Percentiles rank a stretch among this genome's conserved stretches.
Conservation (phyloP, 2,888 invertebrate species). For the Gandaritis pyraliata region DNA sequence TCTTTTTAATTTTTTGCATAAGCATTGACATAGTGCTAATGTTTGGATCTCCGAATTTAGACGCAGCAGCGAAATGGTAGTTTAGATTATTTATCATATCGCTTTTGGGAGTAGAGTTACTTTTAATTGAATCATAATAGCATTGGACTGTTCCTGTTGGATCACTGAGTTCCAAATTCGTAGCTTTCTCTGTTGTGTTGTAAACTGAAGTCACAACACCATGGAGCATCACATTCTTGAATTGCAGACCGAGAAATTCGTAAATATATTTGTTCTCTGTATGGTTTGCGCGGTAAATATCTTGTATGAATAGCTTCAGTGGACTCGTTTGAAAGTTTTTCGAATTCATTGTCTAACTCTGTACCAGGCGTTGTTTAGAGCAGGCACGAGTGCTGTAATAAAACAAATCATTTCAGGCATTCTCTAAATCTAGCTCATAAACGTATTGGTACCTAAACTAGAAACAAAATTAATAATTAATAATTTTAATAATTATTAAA, state of each 20-base stretch:
- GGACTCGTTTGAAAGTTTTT: conserved; percentile 56
- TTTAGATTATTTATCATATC: conserved; percentile 56
- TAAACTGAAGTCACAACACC: conserved; percentile 70
- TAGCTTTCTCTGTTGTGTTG: conserved; percentile 53
- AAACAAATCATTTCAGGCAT: too few species aligned
- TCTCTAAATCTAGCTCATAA: too few species aligned
- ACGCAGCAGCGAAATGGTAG: conserved; percentile 53
- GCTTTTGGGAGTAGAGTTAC: conserved; percentile 52
- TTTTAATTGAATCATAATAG: conserved; percentile 66
- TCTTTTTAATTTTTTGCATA: conserved; percentile 57
- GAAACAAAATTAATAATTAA: too few species aligned
- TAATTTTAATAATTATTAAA: too few species aligned
- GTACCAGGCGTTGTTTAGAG: too few species aligned
- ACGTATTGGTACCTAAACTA: too few species aligned
- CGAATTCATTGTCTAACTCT: conserved; percentile 17
- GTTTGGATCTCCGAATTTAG: conserved; percentile 60
- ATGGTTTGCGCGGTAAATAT: conserved; percentile 69
- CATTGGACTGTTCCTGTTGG: conserved; percentile 71
- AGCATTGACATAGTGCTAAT: conserved; percentile 62
- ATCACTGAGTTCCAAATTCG: conserved; percentile 71
- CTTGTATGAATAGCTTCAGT: conserved; percentile 74
- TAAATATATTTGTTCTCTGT: conserved; percentile 68
- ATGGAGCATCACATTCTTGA: conserved; percentile 76
- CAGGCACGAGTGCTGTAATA: too few species aligned
- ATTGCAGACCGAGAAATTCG: conserved; percentile 66